Evolutionary conservation across 2,888 invertebrate genomes (phyloP).

Genomic region (Xestia c-nigrum): DNA sequence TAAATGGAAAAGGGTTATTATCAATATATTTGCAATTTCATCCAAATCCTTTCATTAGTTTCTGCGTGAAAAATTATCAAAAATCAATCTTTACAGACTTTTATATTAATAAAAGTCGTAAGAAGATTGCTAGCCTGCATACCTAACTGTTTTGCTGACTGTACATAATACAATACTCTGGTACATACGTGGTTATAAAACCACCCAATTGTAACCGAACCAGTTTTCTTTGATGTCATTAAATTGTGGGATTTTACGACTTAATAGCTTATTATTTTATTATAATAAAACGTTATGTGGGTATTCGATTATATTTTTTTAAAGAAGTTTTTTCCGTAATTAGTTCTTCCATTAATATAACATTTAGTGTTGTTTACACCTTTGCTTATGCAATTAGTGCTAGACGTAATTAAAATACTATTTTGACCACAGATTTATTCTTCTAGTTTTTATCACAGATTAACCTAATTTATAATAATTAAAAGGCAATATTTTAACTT

Average conservation of each 20-base stretch:
- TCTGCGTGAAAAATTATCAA: too few relatives aligned
- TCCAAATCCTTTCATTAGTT: too few relatives aligned
- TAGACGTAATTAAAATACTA: background rate
- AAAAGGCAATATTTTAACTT: too few relatives aligned
- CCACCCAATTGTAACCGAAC: slow-evolving; percentile 36
- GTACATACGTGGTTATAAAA: slow-evolving; percentile 30
- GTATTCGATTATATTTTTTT: slow-evolving; percentile 13
- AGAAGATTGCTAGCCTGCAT: too few relatives aligned
- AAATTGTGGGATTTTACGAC: slow-evolving; percentile 50
- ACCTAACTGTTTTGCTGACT: too few relatives aligned
- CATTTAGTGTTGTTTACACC: slow-evolving; percentile 15
- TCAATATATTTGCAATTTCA: too few relatives aligned
- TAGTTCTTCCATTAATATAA: slow-evolving; percentile 21
- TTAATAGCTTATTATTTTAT: slow-evolving; percentile 43
- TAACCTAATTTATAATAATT: too few relatives aligned
- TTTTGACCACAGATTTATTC: background rate
- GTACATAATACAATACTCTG: slow-evolving; percentile 24
- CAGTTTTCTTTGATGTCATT: slow-evolving; percentile 45
- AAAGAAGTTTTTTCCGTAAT: slow-evolving; percentile 12
- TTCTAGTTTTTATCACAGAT: too few relatives aligned
- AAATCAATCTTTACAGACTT: too few relatives aligned
- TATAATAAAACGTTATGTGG: slow-evolving; percentile 27
- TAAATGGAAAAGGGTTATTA: too few relatives aligned
- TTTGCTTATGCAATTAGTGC: background rate
- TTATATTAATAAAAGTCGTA: too few relatives aligned